A percentile compares a stretch with the other conserved stretches of the same genome.
Conservation (phyloP, 2,113 vertebrate genomes). For the Psilopsiagon aymara region DNA sequence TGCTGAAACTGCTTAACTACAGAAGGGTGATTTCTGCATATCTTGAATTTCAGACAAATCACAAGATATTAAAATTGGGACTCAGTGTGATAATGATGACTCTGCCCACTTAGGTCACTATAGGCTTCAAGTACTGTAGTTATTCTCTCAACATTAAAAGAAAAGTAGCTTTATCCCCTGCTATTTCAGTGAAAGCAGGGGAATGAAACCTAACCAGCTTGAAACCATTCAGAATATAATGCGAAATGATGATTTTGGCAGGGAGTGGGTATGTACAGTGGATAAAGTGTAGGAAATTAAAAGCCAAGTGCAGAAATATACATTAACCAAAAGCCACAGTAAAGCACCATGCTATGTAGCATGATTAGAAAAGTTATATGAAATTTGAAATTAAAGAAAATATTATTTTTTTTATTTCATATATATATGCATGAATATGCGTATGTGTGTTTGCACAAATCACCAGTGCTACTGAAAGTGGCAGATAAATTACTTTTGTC, state of each 20-base stretch:
- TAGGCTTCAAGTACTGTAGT: conserved; percentile 1
- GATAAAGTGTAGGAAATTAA: conserved; percentile 38
- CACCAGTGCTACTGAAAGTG: conserved; percentile 11
- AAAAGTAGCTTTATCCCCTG: not conserved
- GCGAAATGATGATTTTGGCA: conserved; percentile 49
- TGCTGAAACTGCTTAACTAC: conserved; percentile 41
- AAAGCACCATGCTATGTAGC: conserved; percentile 13
- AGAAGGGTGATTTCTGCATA: not conserved
- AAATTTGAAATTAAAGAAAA: conserved; percentile 40
- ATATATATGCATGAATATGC: not conserved
- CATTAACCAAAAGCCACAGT: conserved; percentile 49
- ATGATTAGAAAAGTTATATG: conserved; percentile 54
- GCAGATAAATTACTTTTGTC: conserved; percentile 45
- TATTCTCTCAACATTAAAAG: conserved; percentile 37
- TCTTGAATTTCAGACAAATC: conserved; percentile 44
- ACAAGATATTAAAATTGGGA: conserved; percentile 43
- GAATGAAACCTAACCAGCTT: conserved; percentile 61
- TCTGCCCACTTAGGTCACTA: conserved; percentile 50
- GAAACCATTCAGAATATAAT: conserved; percentile 59
- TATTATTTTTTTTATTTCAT: not conserved
- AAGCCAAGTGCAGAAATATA: conserved; percentile 19
- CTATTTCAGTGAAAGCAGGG: conserved; percentile 6
- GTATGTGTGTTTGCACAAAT: not conserved
- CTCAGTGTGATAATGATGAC: conserved; percentile 49
- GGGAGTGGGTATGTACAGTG: conserved; percentile 15